phyloP scores from a whole-genome alignment of 35 echinoderm and acorn worm genomes.

The Apostichopus japonicus region DNA sequence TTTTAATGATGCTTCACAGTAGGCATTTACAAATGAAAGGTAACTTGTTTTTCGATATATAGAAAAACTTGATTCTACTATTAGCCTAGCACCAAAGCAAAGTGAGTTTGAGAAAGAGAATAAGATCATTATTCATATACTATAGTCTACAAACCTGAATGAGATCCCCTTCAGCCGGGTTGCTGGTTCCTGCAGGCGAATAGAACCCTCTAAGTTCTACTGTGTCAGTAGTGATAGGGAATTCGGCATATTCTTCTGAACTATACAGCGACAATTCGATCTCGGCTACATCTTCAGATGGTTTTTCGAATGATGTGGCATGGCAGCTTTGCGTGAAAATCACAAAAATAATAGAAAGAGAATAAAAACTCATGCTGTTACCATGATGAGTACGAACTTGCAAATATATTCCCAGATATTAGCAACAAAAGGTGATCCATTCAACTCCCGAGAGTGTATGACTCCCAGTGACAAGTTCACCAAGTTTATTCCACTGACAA shows the following conservation, averaged over 20 bases:
- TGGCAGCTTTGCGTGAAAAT: slow-evolving; percentile 32
- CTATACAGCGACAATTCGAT: slow-evolving; percentile 44
- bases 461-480: slow-evolving; percentile 24
- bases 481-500: slow-evolving; percentile 50
- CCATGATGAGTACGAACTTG: slow-evolving; percentile 37
- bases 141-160: slow-evolving; percentile 19
- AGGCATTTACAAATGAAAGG: no score
- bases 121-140: no score
- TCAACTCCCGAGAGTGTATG: slow-evolving; percentile 14
- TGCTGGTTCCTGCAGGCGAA: slow-evolving; percentile 40
- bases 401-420: background rate
- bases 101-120: no score
- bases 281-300: slow-evolving; percentile 25
- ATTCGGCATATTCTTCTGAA: background rate
- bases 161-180: slow-evolving; percentile 5
- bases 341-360: slow-evolving; percentile 43
- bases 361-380: slow-evolving; percentile 34
- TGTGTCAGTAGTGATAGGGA: background rate
- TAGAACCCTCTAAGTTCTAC: slow-evolving; percentile 24
- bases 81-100: no score
- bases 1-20: no score
- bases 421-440: slow-evolving; percentile 37
- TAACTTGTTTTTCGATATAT: no score
- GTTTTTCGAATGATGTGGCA: slow-evolving; percentile 19
- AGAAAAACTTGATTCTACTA: no score